These are phyloP conservation scores for Bradypodion ventrale DNA, from an alignment of 2,797 vertebrate genomes.

Conservation along the genomic window DNA sequence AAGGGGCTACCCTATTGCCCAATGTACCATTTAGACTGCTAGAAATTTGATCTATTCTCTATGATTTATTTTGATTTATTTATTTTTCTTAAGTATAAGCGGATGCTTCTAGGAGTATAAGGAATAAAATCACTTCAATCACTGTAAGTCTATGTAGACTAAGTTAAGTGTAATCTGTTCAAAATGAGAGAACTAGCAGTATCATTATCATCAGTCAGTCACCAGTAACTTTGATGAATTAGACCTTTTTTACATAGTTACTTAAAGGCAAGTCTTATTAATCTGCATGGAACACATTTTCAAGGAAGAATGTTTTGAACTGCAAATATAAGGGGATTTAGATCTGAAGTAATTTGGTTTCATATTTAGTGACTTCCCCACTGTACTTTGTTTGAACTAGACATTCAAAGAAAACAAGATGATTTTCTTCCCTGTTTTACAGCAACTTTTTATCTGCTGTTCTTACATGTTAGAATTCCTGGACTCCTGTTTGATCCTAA, in stretches of 20 bases:
- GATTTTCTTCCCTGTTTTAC: neutral
- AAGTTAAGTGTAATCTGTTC: neutral
- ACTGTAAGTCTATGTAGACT: neutral
- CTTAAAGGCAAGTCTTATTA: neutral
- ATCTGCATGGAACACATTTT: neutral
- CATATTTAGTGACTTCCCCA: conserved; percentile 5
- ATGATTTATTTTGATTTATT: conserved; percentile 25
- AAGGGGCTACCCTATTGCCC: conserved; percentile 8
- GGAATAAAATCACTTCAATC: neutral
- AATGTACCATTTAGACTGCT: neutral
- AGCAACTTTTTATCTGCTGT: neutral
- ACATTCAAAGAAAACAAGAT: conserved; percentile 8
- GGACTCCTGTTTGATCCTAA: too few species aligned
- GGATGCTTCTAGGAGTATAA: neutral
- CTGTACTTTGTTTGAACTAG: neutral
- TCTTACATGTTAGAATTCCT: neutral
- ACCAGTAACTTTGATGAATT: neutral
- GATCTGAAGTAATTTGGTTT: conserved; percentile 5
- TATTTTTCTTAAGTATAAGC: conserved; percentile 24
- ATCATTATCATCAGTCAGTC: neutral
- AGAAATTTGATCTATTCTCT: conserved; percentile 45
- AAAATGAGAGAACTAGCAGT: neutral
- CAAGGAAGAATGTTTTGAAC: neutral
- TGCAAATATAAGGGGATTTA: neutral
- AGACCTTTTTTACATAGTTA: neutral